Evolutionary conservation across 2,888 invertebrate genomes (phyloP).

Genomic region (Sialis fuliginosa): DNA sequence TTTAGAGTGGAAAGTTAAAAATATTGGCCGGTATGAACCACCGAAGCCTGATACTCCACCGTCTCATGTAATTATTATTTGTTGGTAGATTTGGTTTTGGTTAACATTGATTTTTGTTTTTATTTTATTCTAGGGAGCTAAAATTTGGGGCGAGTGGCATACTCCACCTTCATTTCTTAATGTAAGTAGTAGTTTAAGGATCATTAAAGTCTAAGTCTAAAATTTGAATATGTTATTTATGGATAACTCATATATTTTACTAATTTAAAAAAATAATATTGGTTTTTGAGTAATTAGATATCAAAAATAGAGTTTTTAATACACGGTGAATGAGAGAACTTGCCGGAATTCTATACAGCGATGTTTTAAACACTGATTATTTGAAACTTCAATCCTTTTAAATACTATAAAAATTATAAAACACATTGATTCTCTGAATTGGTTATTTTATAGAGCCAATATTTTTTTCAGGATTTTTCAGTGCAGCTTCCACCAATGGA

Average conservation of each 20-base stretch:
- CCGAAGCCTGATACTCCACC: constrained; percentile 31
- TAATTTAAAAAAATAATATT: too few relatives aligned
- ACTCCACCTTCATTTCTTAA: too few relatives aligned
- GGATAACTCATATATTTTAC: too few relatives aligned
- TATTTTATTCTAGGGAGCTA: neutral
- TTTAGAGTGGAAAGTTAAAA: neutral
- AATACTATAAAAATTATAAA: too few relatives aligned
- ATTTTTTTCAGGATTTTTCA: constrained; percentile 17
- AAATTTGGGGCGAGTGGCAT: neutral
- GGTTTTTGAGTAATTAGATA: too few relatives aligned
- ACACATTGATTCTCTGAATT: neutral
- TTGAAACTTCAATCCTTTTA: too few relatives aligned
- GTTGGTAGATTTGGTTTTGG: neutral
- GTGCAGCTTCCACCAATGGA: constrained; percentile 21
- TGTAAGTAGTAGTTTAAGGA: neutral
- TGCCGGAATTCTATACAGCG: too few relatives aligned
- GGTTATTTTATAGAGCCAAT: neutral
- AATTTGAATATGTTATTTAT: neutral
- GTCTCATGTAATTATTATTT: constrained; percentile 19
- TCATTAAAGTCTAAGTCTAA: too few relatives aligned
- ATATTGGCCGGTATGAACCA: constrained; percentile 15
- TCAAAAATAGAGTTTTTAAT: too few relatives aligned
- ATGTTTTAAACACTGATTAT: too few relatives aligned
- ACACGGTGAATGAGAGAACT: too few relatives aligned
- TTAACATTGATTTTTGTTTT: neutral